These are phyloP conservation scores for Microplitis deprimator DNA, from an alignment of 2,888 invertebrate genomes.

Conservation along the genomic window DNA sequence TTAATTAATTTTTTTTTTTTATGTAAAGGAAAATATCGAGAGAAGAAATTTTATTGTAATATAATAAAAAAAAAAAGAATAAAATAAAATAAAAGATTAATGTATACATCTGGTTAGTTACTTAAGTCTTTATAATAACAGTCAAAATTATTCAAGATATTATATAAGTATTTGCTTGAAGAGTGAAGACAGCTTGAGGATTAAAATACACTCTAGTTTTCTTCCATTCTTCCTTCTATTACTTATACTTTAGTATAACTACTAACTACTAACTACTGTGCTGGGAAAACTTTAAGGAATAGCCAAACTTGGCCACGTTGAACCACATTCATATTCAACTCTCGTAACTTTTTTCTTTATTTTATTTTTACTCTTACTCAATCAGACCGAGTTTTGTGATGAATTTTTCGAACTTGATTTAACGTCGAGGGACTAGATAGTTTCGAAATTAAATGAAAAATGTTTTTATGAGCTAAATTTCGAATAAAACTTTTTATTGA, in stretches of 20 bases:
- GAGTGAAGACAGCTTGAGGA: conserved; percentile 11
- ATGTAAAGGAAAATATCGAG: too few relatives aligned
- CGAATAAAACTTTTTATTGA: not conserved
- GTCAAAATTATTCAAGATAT: conserved; percentile 15
- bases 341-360: conserved; percentile 18
- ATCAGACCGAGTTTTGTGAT: conserved; percentile 21
- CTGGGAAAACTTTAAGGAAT: not conserved
- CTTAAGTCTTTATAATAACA: conserved; percentile 1
- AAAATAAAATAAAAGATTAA: too few relatives aligned
- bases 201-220: conserved; percentile 28
- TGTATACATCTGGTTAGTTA: not conserved
- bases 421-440: conserved; percentile 23
- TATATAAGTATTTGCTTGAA: not conserved
- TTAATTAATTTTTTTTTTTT: too few relatives aligned
- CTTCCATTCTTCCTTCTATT: not conserved
- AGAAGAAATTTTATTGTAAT: too few relatives aligned
- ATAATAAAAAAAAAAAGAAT: too few relatives aligned
- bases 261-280: not conserved
- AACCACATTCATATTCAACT: conserved; percentile 27
- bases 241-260: not conserved
- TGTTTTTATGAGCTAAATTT: conserved; percentile 15
- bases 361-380: not conserved
- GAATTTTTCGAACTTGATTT: conserved; percentile 34
- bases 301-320: conserved; percentile 9
- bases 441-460: conserved; percentile 24